Conservation (phyloP, 1,140 invertebrate genomes). For the Bombus breviceps region DNA sequence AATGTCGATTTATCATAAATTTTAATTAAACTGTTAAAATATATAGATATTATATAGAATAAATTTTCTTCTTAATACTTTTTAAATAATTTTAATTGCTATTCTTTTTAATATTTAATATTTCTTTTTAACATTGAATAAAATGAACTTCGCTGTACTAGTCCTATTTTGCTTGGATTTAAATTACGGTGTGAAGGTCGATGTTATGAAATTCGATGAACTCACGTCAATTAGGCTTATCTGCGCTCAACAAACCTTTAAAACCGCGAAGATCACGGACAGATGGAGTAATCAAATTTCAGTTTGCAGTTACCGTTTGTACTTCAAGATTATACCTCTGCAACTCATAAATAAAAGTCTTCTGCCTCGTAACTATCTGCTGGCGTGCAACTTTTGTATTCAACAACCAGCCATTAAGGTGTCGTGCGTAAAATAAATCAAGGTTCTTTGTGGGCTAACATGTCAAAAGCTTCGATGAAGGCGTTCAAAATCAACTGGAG, state of each 20-base stretch:
- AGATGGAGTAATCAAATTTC: conserved; percentile 15
- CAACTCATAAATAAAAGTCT: conserved; percentile 1
- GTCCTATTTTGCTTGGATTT: neutral
- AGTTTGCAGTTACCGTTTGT: neutral
- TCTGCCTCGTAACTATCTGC: neutral
- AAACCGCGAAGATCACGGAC: neutral
- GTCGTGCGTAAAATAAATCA: conserved; percentile 20
- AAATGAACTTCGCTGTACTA: neutral
- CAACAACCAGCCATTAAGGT: conserved; percentile 6
- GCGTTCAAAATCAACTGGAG: neutral
- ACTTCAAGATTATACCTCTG: neutral
- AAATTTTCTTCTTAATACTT: no score
- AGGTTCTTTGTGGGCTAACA: conserved; percentile 11
- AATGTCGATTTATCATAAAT: neutral
- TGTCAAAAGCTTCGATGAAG: neutral
- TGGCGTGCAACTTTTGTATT: conserved; percentile 2
- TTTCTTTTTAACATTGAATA: neutral
- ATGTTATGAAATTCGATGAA: neutral
- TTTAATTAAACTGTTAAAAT: neutral
- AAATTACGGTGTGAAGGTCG: neutral
- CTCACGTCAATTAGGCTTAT: neutral
- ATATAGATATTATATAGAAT: neutral
- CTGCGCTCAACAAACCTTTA: neutral
- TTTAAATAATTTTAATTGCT: neutral
- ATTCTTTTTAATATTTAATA: neutral